phyloP scores from a whole-genome alignment of 2,888 invertebrate species.

The Leucophora obtusa region DNA sequence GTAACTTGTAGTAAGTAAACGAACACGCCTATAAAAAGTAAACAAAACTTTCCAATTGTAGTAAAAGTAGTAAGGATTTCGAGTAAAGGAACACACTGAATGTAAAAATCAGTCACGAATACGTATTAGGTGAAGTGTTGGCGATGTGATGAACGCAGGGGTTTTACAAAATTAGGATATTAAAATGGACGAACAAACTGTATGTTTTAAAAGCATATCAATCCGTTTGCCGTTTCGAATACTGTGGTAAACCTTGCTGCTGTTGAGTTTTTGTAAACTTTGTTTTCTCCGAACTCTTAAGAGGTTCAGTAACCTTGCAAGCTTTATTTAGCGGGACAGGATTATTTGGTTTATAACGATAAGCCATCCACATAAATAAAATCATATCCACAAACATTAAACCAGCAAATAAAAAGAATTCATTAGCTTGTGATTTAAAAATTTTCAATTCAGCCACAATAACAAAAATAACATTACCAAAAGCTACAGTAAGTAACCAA shows the following conservation, averaged over 20 bases:
- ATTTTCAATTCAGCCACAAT: slow-evolving; percentile 89
- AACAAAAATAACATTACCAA: slow-evolving; percentile 95
- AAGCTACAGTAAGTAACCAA: slow-evolving; percentile 94
- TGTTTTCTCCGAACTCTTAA: not conserved
- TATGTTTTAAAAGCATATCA: too few relatives aligned
- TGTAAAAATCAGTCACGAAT: too few relatives aligned
- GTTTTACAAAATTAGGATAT: too few relatives aligned
- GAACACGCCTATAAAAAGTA: too few relatives aligned
- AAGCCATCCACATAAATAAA: slow-evolving; percentile 88
- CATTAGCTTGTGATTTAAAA: slow-evolving; percentile 87
- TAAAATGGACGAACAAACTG: not conserved
- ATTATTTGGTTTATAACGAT: slow-evolving; percentile 82
- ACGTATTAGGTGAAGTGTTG: too few relatives aligned
- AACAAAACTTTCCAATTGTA: too few relatives aligned
- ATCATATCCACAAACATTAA: slow-evolving; percentile 91
- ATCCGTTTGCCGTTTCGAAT: slow-evolving; percentile 17
- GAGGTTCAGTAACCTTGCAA: not conserved
- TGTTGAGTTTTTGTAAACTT: not conserved
- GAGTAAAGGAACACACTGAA: too few relatives aligned
- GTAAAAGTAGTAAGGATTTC: too few relatives aligned
- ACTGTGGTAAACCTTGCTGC: not conserved
- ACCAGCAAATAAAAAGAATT: slow-evolving; percentile 92
- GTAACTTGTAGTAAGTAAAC: too few relatives aligned
- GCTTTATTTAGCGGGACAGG: not conserved
- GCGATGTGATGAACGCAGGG: too few relatives aligned